phyloP scores from a whole-genome alignment of 2,113 vertebrate species.

The Sigmodon hispidus region DNA sequence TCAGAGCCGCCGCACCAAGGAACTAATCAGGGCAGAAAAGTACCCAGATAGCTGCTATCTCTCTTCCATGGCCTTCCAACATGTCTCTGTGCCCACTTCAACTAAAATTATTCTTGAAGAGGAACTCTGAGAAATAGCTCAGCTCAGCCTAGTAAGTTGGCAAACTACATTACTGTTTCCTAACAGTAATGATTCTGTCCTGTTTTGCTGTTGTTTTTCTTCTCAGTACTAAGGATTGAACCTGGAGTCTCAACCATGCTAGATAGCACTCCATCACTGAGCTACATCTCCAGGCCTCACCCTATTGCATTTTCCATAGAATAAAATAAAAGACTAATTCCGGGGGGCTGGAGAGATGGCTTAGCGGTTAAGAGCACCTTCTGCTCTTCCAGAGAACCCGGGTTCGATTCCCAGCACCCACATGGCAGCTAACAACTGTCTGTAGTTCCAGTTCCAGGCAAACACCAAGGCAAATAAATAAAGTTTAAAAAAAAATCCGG shows the following conservation, averaged over 20 bases:
- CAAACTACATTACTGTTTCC: not conserved
- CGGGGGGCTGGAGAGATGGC: too few species aligned
- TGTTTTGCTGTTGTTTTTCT: not conserved
- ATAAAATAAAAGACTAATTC: not conserved
- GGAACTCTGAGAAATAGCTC: not conserved
- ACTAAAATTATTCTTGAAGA: not conserved
- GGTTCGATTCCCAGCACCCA: too few species aligned
- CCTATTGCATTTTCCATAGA: not conserved
- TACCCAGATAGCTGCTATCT: not conserved
- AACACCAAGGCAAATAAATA: too few species aligned
- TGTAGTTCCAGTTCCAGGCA: too few species aligned
- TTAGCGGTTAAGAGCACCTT: too few species aligned
- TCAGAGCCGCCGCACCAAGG: fast-evolving
- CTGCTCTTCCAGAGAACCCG: too few species aligned
- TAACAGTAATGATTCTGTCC: not conserved
- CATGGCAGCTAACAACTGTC: too few species aligned
- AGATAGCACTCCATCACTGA: not conserved
- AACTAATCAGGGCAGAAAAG: not conserved
- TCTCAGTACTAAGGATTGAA: not conserved
- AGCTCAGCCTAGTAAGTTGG: not conserved
- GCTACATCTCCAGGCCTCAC: not conserved
- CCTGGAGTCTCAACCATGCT: not conserved
- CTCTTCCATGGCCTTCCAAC: not conserved
- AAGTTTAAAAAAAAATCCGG: too few species aligned
- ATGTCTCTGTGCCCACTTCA: not conserved